phyloP scores from a whole-genome alignment of 2,888 invertebrate species.

The Eudasyphora cyanicolor region DNA sequence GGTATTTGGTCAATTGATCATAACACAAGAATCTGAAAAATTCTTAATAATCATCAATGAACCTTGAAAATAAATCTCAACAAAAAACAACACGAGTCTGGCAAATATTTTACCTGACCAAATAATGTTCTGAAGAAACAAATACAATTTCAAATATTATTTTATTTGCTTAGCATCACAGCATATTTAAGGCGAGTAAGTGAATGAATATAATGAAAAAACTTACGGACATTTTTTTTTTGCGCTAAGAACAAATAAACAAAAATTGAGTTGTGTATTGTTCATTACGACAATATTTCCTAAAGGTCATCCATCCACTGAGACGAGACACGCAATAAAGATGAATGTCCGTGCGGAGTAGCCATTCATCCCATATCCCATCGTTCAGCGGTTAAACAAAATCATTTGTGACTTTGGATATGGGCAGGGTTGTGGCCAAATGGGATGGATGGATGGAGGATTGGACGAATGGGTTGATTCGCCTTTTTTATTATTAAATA shows the following conservation, averaged over 20 bases:
- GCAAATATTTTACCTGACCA: slow-evolving; percentile 29
- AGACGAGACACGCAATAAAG: neutral
- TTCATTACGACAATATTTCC: slow-evolving; percentile 7
- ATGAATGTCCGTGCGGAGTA: neutral
- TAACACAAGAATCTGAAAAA: neutral
- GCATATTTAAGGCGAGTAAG: neutral
- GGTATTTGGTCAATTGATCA: neutral
- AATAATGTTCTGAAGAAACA: neutral
- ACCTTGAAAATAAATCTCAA: neutral
- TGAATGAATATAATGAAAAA: neutral
- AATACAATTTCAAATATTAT: neutral
- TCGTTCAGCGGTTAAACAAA: neutral
- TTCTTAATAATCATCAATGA: neutral
- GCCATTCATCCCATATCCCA: too few relatives aligned
- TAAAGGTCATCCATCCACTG: slow-evolving; percentile 44
- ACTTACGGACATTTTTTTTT: slow-evolving; percentile 53
- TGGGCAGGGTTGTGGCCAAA: slow-evolving; percentile 6
- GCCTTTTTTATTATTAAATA: slow-evolving; percentile 33
- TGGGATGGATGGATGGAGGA: neutral
- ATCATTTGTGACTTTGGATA: slow-evolving; percentile 42
- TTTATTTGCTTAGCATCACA: neutral
- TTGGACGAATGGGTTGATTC: neutral
- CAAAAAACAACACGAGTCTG: neutral
- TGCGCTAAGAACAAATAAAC: slow-evolving; percentile 39
- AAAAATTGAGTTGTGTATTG: too few relatives aligned